A percentile compares a stretch with the other conserved stretches of the same genome.
Evolutionary conservation across 2,888 invertebrate species (phyloP).

Genomic region (Caenorhabditis uteleia): DNA sequence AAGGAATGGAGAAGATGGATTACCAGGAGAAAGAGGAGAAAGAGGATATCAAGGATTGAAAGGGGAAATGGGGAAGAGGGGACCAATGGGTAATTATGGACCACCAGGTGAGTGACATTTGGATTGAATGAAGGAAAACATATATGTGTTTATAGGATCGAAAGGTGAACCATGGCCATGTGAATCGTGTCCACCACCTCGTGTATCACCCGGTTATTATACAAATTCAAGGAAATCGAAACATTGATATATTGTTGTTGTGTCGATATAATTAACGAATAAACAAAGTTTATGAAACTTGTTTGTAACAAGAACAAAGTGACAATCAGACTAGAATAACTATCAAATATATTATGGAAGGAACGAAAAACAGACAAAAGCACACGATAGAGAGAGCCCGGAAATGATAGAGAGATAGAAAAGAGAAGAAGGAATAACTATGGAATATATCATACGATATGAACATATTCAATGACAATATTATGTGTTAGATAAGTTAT

Average conservation of each 20-base stretch:
- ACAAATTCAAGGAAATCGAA: slow-evolving; percentile 2
- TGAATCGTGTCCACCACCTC: slow-evolving; percentile 47
- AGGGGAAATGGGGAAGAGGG: slow-evolving; percentile 39
- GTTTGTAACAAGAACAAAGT: background rate
- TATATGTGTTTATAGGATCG: slow-evolving; percentile 22
- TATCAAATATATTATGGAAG: too few relatives aligned
- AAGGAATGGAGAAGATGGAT: slow-evolving; percentile 43
- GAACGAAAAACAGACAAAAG: too few relatives aligned
- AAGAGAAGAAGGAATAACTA: background rate
- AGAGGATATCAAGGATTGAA: slow-evolving; percentile 41
- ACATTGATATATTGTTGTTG: background rate
- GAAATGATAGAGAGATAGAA: background rate
- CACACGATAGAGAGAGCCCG: background rate
- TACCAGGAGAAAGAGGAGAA: slow-evolving; percentile 35
- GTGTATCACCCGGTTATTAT: slow-evolving; percentile 48
- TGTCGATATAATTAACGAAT: too few relatives aligned
- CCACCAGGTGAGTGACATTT: slow-evolving; percentile 24
- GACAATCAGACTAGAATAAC: background rate
- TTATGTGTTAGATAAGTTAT: too few relatives aligned
- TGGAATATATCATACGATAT: background rate
- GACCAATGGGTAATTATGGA: slow-evolving; percentile 28
- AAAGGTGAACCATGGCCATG: slow-evolving; percentile 51
- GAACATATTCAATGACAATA: too few relatives aligned
- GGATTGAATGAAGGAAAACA: background rate
- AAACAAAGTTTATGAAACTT: background rate